Base-by-base conservation (phyloP, 2,797 vertebrate species). In the Molossus alvarezi region DNA sequence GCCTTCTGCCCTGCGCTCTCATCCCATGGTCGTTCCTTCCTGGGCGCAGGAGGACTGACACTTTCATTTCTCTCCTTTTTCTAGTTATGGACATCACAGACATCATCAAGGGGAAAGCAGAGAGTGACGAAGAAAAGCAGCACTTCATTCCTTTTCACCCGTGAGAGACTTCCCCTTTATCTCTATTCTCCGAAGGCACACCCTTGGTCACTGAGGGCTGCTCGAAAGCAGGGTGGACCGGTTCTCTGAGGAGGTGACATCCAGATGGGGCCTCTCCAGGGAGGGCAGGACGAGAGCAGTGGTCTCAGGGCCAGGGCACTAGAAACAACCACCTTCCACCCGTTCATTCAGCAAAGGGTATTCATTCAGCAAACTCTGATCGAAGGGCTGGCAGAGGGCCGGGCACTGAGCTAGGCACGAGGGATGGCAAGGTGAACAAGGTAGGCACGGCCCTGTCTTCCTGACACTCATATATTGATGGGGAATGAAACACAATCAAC, bases 31-130 rank as follows among this genome's bases (percentile, higher is more conserved):
- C 14, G 8, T 29, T 55, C 17, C 37, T 75, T 91, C 57, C 58
- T 65, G 37, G 33, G 57, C 13, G 55, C 1, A 6, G 65, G 33
- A 33, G 37, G 4, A 13, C 23, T n/a, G 25, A 65, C 69, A n/a
- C 14, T 2, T 17, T 37, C 3, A 6, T 92, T 92, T 95, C 18
- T 76, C 60, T 72, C 27, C 0, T 33, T 77, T 96, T 95, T 90
- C 89, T 97, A 99, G 99, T 99, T 97, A 99, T 99, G 99, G 99
- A 99, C 98, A 99, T 99, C 97, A 99, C 99, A 83, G 99, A 99
- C 96, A 98, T 99, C 95, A 99, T 99, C 98, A 99, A 99, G 98
- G 99, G 99, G 95, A 99, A 99, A 98, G 95, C 98, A 9, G 99
- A 99, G 97, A 99, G 99, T 15, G 99, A 99, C 37, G 99, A 99